phyloP scores from a whole-genome alignment of 2,888 invertebrate genomes.

The Trichogramma dendrolimi region DNA sequence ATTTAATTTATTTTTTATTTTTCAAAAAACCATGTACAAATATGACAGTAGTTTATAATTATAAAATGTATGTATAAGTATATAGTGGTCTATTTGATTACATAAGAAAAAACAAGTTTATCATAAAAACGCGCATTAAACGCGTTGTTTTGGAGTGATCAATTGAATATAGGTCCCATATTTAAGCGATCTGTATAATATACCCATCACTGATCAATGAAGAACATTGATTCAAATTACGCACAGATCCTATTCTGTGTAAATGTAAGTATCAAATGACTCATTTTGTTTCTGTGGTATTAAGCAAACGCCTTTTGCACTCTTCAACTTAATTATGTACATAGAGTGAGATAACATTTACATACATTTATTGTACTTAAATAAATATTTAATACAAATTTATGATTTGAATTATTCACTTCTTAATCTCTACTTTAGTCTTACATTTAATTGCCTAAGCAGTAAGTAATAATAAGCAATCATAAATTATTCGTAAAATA shows the following conservation, averaged over 20 bases:
- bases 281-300: constrained; percentile 9
- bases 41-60: constrained; percentile 10
- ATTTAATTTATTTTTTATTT: constrained; percentile 11
- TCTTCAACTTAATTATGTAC: constrained; percentile 24
- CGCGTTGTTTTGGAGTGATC: constrained; percentile 21
- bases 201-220: constrained; percentile 4
- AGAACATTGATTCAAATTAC: constrained; percentile 6
- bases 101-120: constrained; percentile 19
- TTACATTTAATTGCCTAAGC: constrained; percentile 2
- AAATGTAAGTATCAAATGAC: constrained; percentile 29
- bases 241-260: constrained; percentile 19
- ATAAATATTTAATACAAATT: constrained; percentile 24
- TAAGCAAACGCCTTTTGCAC: constrained; percentile 14
- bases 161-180: constrained; percentile 21
- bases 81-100: constrained; percentile 7
- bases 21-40: constrained; percentile 23
- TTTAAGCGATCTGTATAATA: constrained; percentile 8
- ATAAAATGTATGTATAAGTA: constrained; percentile 27
- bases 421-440: constrained; percentile 7
- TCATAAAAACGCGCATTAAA: constrained; percentile 17
- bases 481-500: constrained; percentile 15
- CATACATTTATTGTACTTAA: constrained; percentile 19
- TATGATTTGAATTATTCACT: constrained; percentile 9
- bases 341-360: constrained; percentile 19
- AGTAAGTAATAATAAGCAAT: constrained; percentile 11